phyloP scores from a whole-genome alignment of 2,797 vertebrate genomes.

The Melanotaenia parkinsoni region DNA sequence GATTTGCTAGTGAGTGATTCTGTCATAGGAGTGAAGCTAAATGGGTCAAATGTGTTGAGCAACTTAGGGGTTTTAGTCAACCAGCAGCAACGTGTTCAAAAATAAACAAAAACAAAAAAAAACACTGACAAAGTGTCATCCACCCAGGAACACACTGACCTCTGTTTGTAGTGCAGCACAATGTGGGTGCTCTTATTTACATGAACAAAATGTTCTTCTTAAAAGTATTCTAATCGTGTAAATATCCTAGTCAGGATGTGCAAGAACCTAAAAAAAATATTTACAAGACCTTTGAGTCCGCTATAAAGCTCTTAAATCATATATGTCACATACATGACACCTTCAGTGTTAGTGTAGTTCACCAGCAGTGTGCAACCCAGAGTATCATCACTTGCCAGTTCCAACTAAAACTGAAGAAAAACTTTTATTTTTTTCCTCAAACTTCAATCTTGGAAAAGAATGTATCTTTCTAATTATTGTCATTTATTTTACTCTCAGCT shows the following conservation, averaged over 20 bases:
- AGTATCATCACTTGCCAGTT: not conserved
- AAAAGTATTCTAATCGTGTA: not conserved
- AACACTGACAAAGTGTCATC: not conserved
- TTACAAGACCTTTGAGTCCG: not conserved
- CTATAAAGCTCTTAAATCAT: not conserved
- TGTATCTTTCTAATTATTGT: too few relatives aligned
- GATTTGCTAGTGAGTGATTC: constrained; percentile 37
- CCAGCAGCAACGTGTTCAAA: not conserved
- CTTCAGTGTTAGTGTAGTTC: not conserved
- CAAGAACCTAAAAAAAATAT: not conserved
- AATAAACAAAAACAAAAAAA: constrained; percentile 2
- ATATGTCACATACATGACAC: not conserved
- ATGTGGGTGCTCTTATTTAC: not conserved
- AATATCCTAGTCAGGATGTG: not conserved
- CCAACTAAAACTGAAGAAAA: not conserved
- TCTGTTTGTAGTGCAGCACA: not conserved
- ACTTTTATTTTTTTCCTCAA: not conserved
- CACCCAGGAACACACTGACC: not conserved
- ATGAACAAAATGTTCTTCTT: not conserved
- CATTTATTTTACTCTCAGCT: not conserved
- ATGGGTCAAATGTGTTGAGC: constrained; percentile 6
- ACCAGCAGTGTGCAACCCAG: not conserved
- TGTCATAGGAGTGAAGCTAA: constrained; percentile 1
- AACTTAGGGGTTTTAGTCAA: constrained; percentile 4
- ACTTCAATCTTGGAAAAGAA: not conserved